phyloP scores from a whole-genome alignment of 1,140 invertebrate species.

The Orius insidiosus region DNA sequence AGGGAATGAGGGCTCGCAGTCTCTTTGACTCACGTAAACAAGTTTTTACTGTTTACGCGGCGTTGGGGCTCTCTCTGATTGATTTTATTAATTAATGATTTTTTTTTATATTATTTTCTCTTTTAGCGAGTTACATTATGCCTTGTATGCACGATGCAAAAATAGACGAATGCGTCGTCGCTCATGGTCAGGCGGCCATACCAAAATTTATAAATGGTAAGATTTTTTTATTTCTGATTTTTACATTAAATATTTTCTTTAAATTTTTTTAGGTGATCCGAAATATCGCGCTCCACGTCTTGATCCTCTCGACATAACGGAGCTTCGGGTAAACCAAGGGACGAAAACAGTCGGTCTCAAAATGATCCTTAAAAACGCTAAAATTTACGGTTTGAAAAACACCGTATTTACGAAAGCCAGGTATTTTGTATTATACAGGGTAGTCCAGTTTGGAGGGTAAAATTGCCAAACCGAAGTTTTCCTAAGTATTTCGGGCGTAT shows the following conservation, averaged over 20 bases:
- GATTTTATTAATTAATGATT: no score
- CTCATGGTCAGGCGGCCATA: constrained; percentile 26
- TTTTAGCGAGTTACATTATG: constrained; percentile 30
- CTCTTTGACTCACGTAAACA: no score
- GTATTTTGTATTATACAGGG: constrained; percentile 20
- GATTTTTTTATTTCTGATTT: no score
- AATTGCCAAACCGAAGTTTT: no score
- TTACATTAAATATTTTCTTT: no score
- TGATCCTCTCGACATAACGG: constrained; percentile 21
- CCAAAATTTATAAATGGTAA: constrained; percentile 29
- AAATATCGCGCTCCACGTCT: constrained; percentile 21
- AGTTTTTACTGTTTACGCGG: no score
- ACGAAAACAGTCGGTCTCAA: constrained; percentile 22
- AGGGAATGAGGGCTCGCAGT: no score
- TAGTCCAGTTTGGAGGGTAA: no score
- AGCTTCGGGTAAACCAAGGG: constrained; percentile 20
- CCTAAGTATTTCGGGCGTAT: no score
- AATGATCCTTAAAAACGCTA: constrained; percentile 25
- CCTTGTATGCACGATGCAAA: constrained; percentile 30
- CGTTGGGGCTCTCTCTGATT: no score
- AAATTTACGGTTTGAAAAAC: constrained; percentile 24
- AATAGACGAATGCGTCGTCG: constrained; percentile 26
- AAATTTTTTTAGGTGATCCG: constrained; percentile 19
- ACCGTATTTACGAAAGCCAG: constrained; percentile 21
- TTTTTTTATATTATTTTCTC: no score